These are phyloP conservation scores for Sebastes wilsoni DNA, from an alignment of 2,797 vertebrate genomes.

Conservation along the genomic window DNA sequence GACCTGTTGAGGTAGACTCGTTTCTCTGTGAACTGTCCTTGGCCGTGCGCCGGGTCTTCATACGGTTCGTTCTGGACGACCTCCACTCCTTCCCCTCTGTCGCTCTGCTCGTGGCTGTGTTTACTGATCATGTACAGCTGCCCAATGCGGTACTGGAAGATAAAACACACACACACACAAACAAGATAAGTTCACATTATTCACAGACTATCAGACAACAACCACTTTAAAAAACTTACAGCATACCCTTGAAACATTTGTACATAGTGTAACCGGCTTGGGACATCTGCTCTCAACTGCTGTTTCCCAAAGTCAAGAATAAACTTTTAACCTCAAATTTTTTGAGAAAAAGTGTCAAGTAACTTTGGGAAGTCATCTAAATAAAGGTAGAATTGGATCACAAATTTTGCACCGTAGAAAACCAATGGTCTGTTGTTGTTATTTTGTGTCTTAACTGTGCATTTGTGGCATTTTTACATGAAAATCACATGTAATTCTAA, in stretches of 20 bases:
- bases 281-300: neutral
- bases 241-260: neutral
- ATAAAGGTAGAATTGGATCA: neutral
- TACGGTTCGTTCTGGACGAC: constrained; percentile 96
- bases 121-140: constrained; percentile 99
- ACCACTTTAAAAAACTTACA: neutral
- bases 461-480: neutral
- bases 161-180: neutral
- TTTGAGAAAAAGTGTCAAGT: neutral
- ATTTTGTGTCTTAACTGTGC: neutral
- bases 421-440: too few relatives aligned
- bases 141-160: constrained; percentile 91
- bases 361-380: neutral
- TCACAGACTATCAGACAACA: neutral
- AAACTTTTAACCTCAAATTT: neutral
- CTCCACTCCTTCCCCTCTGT: constrained; percentile 95
- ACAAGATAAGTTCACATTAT: neutral
- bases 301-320: neutral
- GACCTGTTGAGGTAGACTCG: constrained; percentile 97
- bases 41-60: constrained; percentile 91
- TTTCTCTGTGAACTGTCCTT: constrained; percentile 96
- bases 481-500: neutral
- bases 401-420: neutral
- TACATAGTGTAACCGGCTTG: neutral
- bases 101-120: constrained; percentile 97